Evolutionary conservation across 2,888 invertebrate genomes (phyloP).

Genomic region (Eupithecia tripunctaria): DNA sequence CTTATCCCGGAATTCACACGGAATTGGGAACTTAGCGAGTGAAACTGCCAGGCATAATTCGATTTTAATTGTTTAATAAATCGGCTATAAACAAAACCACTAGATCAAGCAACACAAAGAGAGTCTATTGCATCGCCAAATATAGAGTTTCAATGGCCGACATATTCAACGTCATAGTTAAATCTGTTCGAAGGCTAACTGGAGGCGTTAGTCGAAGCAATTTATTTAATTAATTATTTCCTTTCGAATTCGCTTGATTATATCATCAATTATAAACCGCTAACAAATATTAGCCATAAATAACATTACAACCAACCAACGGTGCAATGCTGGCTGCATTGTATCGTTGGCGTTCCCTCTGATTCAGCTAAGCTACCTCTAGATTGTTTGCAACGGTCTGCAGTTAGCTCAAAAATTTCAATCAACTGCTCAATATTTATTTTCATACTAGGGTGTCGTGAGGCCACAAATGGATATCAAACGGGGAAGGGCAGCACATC

Average conservation of each 20-base stretch:
- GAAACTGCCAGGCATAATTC: no score
- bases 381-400: no score
- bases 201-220: conserved; percentile 77
- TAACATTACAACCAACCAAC: neutral
- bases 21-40: no score
- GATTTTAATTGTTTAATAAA: neutral
- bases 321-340: no score
- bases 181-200: conserved; percentile 78
- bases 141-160: conserved; percentile 69
- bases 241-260: conserved; percentile 75
- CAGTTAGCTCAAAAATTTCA: no score
- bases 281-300: neutral
- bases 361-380: no score
- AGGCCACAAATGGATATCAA: no score
- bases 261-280: conserved; percentile 40
- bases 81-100: neutral
- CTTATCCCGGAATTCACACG: no score
- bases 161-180: conserved; percentile 75
- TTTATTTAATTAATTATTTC: conserved; percentile 80
- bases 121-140: conserved; percentile 75
- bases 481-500: no score
- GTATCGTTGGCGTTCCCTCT: no score
- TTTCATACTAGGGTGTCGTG: no score
- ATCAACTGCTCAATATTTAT: no score
- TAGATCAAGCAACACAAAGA: conserved; percentile 61